These are phyloP conservation scores for Mastomys natalensis DNA, from an alignment of 2,113 vertebrate species.

Conservation along the genomic window DNA sequence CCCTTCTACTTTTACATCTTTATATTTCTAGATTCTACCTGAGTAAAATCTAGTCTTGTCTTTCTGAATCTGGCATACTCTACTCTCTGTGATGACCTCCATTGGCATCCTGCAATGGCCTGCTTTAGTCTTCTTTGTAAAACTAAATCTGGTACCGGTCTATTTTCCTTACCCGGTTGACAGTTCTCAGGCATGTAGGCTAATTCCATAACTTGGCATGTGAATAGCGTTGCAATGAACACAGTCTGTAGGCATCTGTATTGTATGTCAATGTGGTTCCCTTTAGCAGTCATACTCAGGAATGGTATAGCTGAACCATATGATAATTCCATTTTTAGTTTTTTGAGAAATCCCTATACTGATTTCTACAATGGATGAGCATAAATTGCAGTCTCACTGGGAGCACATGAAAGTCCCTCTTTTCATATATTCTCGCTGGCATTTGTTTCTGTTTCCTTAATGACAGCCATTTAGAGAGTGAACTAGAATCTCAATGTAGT, in stretches of 20 bases:
- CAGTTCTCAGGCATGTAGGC: background rate
- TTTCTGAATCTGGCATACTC: background rate
- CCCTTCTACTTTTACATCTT: background rate
- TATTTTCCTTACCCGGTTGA: background rate
- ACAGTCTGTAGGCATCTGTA: background rate
- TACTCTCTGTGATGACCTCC: no score
- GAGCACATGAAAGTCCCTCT: no score
- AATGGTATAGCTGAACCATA: background rate
- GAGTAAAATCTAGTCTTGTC: background rate
- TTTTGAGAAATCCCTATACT: background rate
- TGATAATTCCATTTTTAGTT: background rate
- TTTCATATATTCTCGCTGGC: background rate
- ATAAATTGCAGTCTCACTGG: no score
- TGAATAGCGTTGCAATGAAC: no score
- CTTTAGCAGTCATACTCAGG: background rate
- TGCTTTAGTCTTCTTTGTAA: background rate
- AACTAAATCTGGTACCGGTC: no score
- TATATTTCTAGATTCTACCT: background rate
- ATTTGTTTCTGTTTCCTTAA: background rate
- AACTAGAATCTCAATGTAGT: background rate
- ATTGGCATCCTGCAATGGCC: background rate
- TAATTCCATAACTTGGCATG: background rate
- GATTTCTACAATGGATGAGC: background rate
- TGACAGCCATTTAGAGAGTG: background rate
- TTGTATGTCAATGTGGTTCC: background rate